Base-by-base conservation (phyloP, 37 sponge, comb jelly and placozoan genomes). In the Diacarnus erythraeanus region DNA sequence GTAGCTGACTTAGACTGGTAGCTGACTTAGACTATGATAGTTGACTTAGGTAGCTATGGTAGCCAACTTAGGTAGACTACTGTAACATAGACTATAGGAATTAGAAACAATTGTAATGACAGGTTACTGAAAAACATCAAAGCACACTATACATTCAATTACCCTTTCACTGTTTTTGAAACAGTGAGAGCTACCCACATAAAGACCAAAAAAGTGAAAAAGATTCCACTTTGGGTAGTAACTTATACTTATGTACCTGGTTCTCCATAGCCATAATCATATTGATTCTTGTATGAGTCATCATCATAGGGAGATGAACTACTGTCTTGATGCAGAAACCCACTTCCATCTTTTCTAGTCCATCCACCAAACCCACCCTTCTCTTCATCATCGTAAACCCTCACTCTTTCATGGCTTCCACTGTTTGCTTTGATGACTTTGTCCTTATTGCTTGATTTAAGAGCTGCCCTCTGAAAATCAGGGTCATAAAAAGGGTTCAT, bases 231-330 rank as follows among this genome's bases (percentile, higher is more conserved):
- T 47, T 15, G 6, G 51, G 12, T 15, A 47, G 12, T 47, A 47
- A 15, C 51, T 12, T 47, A 12, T 12, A 15, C 51, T 47, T 47
- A 47, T 12, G 51, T 47, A 47, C 51, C 51, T 47, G 6, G 51
- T 47, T 47, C 66, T 65, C 17, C 35, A 65, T 65, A 65, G 34
- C 34, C 66, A 65, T 65, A 65, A 10, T 65, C 66, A 26, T 30
- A 31, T 8, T 17, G 35, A 30, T 65, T 31, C 18, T 59, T n/a
- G 18, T 17, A 59, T 59, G 18, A 17, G 26, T 59, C 26, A n/a
- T 59, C 2, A 3, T 27, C 15, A 4, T 59, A 27, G 2, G 34
- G 66, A 65, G 3, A 2, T 5, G 33, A 2, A 26, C 2, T 3
- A 18, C 34, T 15, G 33, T 65, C 66, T 12, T 10, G 10, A 3